Conservation (phyloP, 2,797 vertebrate species). For the Chaetodon trifasciatus region DNA sequence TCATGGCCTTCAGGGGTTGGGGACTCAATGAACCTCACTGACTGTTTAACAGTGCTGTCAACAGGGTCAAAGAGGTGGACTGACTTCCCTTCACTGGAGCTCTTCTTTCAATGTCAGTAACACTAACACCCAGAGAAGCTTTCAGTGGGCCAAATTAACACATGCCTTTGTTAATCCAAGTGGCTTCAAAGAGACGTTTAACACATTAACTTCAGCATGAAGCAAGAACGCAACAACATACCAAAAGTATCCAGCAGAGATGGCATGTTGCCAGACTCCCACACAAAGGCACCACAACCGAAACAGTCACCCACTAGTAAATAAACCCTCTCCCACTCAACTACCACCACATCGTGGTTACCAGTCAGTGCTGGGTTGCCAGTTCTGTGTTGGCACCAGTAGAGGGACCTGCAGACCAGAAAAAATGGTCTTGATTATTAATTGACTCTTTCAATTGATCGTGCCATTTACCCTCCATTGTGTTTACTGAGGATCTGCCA, state of each 20-base stretch:
- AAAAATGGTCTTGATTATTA: conserved; percentile 35
- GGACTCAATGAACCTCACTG: conserved; percentile 19
- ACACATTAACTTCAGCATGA: neutral
- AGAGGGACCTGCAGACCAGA: conserved; percentile 72
- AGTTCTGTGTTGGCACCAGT: conserved; percentile 58
- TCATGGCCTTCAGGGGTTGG: conserved; percentile 10
- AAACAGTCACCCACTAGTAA: neutral
- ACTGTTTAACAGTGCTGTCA: conserved; percentile 34
- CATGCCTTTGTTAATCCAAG: neutral
- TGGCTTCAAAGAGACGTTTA: neutral
- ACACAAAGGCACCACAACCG: conserved; percentile 14
- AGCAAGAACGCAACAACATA: neutral
- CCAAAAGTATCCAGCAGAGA: neutral
- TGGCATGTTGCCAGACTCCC: conserved; percentile 7
- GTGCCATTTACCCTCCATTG: conserved; percentile 29
- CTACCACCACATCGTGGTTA: neutral
- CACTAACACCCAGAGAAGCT: neutral
- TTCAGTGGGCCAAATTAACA: neutral
- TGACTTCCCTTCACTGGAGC: conserved; percentile 2
- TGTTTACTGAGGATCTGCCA: conserved; percentile 24
- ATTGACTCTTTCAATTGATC: conserved; percentile 18
- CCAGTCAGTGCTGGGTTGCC: conserved; percentile 20
- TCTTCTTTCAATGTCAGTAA: neutral
- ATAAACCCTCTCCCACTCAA: neutral
- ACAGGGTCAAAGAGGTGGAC: neutral